These are phyloP conservation scores for Novumbra hubbsi DNA, from an alignment of 2,797 vertebrate species.

Conservation along the genomic window DNA sequence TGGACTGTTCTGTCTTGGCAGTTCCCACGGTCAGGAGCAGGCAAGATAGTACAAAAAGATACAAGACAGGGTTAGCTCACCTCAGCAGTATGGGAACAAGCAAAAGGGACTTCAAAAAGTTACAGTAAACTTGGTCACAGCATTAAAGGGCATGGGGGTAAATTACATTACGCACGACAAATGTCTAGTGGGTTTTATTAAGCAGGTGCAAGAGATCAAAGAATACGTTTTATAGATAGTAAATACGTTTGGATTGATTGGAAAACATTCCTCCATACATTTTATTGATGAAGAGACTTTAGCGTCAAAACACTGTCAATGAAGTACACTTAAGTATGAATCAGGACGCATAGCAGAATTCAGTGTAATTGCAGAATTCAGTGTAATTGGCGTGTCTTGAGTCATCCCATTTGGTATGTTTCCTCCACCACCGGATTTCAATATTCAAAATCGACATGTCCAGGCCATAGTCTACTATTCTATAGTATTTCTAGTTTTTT, in stretches of 20 bases:
- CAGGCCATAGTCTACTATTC: neutral
- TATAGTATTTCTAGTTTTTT: neutral
- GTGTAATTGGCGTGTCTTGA: neutral
- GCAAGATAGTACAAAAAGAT: neutral
- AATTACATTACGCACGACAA: neutral
- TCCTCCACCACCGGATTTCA: neutral
- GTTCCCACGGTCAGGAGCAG: too few species aligned
- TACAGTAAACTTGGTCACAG: neutral
- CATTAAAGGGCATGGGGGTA: neutral
- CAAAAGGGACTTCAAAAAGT: neutral
- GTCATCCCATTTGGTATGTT: neutral
- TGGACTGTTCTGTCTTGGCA: neutral
- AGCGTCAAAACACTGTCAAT: neutral
- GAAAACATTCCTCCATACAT: neutral
- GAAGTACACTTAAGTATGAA: neutral
- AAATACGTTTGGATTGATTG: neutral
- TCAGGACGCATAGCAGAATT: neutral
- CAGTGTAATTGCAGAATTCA: neutral
- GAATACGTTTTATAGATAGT: neutral
- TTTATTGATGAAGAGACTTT: neutral
- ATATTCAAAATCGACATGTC: neutral
- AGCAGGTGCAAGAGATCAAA: neutral
- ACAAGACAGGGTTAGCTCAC: neutral
- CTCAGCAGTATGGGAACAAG: conserved; percentile 1
- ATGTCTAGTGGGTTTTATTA: neutral